These are phyloP conservation scores for Thumatha senex DNA, from an alignment of 2,888 invertebrate species.

Conservation along the genomic window DNA sequence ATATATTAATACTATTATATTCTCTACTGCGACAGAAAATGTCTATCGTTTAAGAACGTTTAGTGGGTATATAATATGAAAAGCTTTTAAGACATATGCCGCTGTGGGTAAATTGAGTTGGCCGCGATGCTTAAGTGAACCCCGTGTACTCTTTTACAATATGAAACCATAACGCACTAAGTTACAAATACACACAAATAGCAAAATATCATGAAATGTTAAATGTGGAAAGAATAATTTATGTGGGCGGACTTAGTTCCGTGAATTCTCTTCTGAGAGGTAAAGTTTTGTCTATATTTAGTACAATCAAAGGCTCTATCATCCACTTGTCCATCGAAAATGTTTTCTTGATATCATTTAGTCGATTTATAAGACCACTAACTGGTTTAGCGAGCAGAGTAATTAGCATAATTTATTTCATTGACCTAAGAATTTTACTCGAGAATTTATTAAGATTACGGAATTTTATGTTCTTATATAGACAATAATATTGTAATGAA, in stretches of 20 bases:
- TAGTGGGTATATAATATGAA: conserved; percentile 30
- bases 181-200: not conserved
- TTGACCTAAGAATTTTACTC: too few species aligned
- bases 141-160: conserved; percentile 6
- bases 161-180: not conserved
- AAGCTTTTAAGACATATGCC: conserved; percentile 52
- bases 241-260: too few species aligned
- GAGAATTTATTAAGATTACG: not conserved
- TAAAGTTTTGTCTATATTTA: too few species aligned
- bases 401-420: too few species aligned
- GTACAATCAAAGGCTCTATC: too few species aligned
- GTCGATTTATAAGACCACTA: too few species aligned
- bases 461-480: not conserved
- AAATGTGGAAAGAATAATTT: not conserved
- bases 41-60: conserved; percentile 10
- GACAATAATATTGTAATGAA: too few species aligned
- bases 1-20: not conserved
- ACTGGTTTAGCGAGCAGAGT: too few species aligned
- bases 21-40: not conserved
- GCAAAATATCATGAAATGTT: not conserved
- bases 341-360: not conserved
- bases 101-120: conserved; percentile 51
- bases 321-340: too few species aligned
- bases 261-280: too few species aligned
- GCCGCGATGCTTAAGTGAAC: conserved; percentile 19